phyloP scores from a whole-genome alignment of 2,888 invertebrate genomes.

The Lepetodrilus schrolli region DNA sequence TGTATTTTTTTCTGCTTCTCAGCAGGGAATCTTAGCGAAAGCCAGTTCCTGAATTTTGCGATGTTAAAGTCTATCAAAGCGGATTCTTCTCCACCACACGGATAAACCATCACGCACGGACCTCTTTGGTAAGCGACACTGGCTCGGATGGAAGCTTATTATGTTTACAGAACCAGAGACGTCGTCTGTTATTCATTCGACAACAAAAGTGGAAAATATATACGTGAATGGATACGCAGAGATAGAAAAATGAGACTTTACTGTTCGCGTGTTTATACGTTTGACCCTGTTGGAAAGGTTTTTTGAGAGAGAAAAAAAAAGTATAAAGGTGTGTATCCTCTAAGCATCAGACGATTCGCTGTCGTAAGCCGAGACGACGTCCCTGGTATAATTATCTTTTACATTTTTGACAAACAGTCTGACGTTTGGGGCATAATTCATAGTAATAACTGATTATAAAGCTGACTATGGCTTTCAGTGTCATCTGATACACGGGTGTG shows the following conservation, averaged over 20 bases:
- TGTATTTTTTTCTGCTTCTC: neutral
- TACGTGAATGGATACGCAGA: too few species aligned
- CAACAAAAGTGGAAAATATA: too few species aligned
- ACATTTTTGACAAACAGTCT: constrained; percentile 4
- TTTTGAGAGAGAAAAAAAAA: neutral
- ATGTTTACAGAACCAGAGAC: neutral
- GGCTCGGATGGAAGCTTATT: constrained; percentile 7
- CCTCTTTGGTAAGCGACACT: neutral
- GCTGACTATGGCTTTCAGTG: neutral
- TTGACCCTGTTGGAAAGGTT: neutral
- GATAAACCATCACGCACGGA: constrained; percentile 14
- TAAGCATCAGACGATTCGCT: neutral
- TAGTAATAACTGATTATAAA: constrained; percentile 18
- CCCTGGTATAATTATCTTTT: constrained; percentile 16
- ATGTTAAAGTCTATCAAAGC: constrained; percentile 12
- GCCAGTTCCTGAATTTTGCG: neutral
- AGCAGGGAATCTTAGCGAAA: neutral
- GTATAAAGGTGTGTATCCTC: neutral
- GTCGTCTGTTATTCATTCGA: neutral
- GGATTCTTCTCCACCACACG: neutral
- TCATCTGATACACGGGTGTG: neutral
- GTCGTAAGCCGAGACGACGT: neutral
- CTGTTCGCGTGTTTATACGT: neutral
- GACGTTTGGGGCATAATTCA: constrained; percentile 13
- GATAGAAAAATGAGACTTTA: neutral